Conservation (phyloP, 2,797 vertebrate genomes). For the Pangasius mekongensis region DNA sequence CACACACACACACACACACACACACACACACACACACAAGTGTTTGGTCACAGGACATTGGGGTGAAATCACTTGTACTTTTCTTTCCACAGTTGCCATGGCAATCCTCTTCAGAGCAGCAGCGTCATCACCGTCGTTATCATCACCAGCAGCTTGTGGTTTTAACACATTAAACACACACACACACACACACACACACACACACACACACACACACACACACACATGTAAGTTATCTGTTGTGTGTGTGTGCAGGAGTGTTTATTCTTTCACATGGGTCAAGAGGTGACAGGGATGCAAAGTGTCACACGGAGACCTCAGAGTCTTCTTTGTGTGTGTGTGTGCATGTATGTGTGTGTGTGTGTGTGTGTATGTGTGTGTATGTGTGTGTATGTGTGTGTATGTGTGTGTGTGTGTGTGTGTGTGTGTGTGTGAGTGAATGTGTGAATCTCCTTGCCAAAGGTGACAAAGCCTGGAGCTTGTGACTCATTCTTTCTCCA, state of each 20-base stretch:
- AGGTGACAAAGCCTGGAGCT: constrained; percentile 44
- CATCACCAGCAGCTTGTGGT: constrained; percentile 35
- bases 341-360: background rate
- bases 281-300: background rate
- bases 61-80: constrained; percentile 51
- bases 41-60: constrained; percentile 31
- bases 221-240: background rate
- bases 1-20: constrained; percentile 21
- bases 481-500: constrained; percentile 52
- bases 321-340: background rate
- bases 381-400: background rate
- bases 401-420: background rate
- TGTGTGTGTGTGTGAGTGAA: constrained; percentile 46
- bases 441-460: constrained; percentile 29
- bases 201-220: constrained; percentile 18
- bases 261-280: background rate
- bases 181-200: constrained; percentile 23
- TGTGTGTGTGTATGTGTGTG: background rate
- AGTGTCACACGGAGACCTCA: background rate
- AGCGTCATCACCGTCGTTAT: constrained; percentile 25
- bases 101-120: constrained; percentile 44
- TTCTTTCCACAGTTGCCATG: constrained; percentile 54
- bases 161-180: background rate
- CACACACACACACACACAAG: constrained; percentile 29
- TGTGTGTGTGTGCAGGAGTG: background rate